These are phyloP conservation scores for Gambusia affinis DNA, from an alignment of 2,113 vertebrate species.

Conservation along the genomic window DNA sequence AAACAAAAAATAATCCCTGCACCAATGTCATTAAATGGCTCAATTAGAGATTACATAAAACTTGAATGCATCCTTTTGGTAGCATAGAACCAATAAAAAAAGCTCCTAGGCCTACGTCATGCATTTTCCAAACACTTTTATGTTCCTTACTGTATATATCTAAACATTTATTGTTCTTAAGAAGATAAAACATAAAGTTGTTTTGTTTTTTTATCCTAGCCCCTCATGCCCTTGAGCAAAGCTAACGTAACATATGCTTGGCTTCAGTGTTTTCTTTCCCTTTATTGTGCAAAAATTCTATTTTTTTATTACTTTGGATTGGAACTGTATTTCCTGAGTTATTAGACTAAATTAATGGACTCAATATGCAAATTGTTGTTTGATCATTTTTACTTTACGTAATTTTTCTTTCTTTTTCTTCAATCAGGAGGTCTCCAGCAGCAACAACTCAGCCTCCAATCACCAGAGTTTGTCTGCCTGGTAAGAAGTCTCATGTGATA, in stretches of 20 bases:
- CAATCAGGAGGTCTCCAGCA: slow-evolving; percentile 91
- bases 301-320: background rate
- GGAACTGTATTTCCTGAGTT: background rate
- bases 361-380: background rate
- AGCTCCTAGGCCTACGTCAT: background rate
- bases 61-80: background rate
- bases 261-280: too few relatives aligned
- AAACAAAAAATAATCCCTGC: too few relatives aligned
- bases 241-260: too few relatives aligned
- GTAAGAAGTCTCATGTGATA: slow-evolving; percentile 77
- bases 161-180: too few relatives aligned
- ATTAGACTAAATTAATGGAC: background rate
- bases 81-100: background rate
- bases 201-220: too few relatives aligned
- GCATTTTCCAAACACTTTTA: too few relatives aligned
- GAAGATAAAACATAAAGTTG: too few relatives aligned
- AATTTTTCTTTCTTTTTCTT: background rate
- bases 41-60: background rate
- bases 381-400: background rate
- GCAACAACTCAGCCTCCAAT: slow-evolving; percentile 87
- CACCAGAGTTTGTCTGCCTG: slow-evolving; percentile 93
- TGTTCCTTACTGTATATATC: too few relatives aligned
- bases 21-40: background rate
- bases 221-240: too few relatives aligned
- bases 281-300: background rate